Percentiles rank a stretch among this genome's conserved stretches.
phyloP scores from a whole-genome alignment of 2,113 vertebrate species.

The Pollachius pollachius region DNA sequence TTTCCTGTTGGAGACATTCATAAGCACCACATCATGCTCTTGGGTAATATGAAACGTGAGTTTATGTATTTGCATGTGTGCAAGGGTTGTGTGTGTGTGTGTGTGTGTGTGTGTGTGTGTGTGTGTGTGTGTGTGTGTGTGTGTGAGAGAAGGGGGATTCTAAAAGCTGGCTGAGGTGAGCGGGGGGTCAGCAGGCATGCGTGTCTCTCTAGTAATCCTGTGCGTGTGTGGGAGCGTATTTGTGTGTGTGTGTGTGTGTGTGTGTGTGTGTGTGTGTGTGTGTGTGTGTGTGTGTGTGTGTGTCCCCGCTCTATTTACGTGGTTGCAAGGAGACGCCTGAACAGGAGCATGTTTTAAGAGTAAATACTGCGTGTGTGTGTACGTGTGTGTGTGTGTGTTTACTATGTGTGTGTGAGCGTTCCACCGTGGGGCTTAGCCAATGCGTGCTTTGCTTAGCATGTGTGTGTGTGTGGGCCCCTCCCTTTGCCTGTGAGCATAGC shows the following conservation, averaged over 20 bases:
- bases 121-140: no score
- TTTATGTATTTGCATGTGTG: not conserved
- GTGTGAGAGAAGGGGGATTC: no score
- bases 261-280: no score
- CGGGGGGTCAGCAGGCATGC: slow-evolving; percentile 16
- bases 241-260: no score
- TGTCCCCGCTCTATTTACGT: not conserved
- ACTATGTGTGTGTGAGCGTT: slow-evolving; percentile 4
- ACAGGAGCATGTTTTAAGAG: slow-evolving; percentile 29
- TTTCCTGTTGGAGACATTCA: no score
- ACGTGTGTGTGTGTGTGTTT: slow-evolving; percentile 6
- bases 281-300: no score
- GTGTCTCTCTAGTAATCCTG: slow-evolving; percentile 39
- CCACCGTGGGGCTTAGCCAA: slow-evolving; percentile 3
- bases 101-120: no score
- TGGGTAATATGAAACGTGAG: no score
- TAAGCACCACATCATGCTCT: no score
- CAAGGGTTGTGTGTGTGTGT: no score
- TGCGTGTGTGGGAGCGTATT: not conserved
- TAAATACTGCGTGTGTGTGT: slow-evolving; percentile 25
- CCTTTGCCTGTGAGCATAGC: not conserved
- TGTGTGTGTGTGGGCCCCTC: not conserved
- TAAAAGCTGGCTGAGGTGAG: slow-evolving; percentile 2
- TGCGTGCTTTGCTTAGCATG: slow-evolving; percentile 12
- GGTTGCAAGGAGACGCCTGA: slow-evolving; percentile 16